Base-by-base conservation (phyloP, 2,888 invertebrate species). In the Aporophyla lueneburgensis region DNA sequence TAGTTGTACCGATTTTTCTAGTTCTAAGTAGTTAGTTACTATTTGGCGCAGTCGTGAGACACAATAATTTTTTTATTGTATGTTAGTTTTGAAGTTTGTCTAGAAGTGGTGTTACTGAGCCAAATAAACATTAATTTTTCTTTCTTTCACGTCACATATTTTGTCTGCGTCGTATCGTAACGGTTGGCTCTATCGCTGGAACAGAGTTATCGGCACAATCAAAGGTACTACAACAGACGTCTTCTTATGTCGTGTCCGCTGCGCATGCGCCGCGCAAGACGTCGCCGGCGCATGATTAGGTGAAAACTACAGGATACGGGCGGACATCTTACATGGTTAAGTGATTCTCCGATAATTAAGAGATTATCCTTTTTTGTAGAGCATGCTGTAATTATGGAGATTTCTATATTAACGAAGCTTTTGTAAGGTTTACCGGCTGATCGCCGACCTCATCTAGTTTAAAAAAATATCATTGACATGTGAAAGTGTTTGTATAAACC, bases 291-390 rank as follows among this genome's bases (percentile, higher is more conserved):
- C 70, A n/a, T 49, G 43, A 70, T 71, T 59, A 61, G 40, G 78
- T 81, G 83, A 77, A 85, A 83, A 77, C 68, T 66, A 46, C 62
- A 74, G 68, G 77, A 71, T 54, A 54, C 27, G 19, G 7, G 49
- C 19, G 21, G 19, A 46, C 71, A 27, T 58, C 54, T 51, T 61
- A 68, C 40, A 65, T 71, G 68, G 61, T 43, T 62, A 33, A 73
- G 49, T 43, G 66, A 73, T 71, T 63, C 21, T 73, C 27, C 59
- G 62, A 61, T 63, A 27, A 65, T 71, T 70, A 71, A 71, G 63
- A 59, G 59, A 76, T 71, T 62, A 63, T 69, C 12, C 12, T n/a
- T 73, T 71, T 63, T 51, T 69, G 56, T 65, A 65, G 27, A 27
- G 5, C 19, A 16, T 21, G n/a, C 6, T 70, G 10, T 65, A 40